Evolutionary conservation across 2,797 vertebrate genomes (phyloP).

Genomic region (Ctenopoma kingsleyae): DNA sequence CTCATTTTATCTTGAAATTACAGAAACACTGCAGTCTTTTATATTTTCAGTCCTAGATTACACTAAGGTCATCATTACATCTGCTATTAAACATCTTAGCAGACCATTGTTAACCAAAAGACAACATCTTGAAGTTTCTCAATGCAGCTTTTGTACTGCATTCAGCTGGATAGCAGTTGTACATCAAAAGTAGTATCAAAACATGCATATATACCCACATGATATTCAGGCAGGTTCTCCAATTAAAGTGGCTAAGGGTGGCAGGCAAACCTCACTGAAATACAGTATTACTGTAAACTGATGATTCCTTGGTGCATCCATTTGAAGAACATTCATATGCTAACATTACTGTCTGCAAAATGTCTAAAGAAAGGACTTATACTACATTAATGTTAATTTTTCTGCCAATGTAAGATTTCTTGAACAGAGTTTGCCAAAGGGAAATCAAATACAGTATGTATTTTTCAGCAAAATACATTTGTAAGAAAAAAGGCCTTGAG

Average conservation of each 20-base stretch:
- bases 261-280: conserved; percentile 9
- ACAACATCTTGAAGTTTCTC: background rate
- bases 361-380: background rate
- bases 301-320: background rate
- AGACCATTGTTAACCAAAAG: background rate
- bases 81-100: background rate
- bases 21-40: background rate
- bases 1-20: background rate
- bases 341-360: background rate
- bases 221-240: conserved; percentile 18
- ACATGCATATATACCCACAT: background rate
- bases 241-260: conserved; percentile 24
- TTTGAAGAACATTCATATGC: conserved; percentile 4
- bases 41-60: background rate
- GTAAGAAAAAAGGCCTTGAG: conserved; percentile 58
- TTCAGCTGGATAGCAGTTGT: background rate
- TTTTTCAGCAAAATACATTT: conserved; percentile 33
- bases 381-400: background rate
- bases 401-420: conserved; percentile 16
- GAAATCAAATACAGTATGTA: conserved; percentile 22
- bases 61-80: background rate
- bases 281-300: background rate
- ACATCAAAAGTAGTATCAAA: background rate
- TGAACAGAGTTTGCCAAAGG: conserved; percentile 3
- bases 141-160: background rate